Percentiles rank a stretch among this genome's conserved stretches.
Evolutionary conservation across 2,888 invertebrate genomes (phyloP).

Genomic region (Lymantria dispar): DNA sequence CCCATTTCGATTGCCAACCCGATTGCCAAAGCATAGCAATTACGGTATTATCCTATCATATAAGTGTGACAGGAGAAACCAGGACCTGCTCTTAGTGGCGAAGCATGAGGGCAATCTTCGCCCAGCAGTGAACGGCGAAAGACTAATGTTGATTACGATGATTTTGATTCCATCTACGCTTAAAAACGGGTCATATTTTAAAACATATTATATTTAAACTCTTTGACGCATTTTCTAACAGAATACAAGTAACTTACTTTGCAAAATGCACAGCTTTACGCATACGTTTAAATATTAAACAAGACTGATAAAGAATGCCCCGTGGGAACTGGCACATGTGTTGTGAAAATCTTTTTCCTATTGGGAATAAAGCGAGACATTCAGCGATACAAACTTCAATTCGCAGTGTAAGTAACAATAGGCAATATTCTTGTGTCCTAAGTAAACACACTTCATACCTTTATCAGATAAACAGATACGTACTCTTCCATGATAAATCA

Average conservation of each 20-base stretch:
- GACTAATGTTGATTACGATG: too few species aligned
- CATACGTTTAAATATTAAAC: conserved; percentile 33
- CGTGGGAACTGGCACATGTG: conserved; percentile 26
- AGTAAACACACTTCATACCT: conserved; percentile 27
- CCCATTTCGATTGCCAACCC: too few species aligned
- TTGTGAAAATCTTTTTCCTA: conserved; percentile 25
- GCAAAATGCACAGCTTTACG: conserved; percentile 33
- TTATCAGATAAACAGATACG: neutral
- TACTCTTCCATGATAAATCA: too few species aligned
- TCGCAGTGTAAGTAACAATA: conserved; percentile 8
- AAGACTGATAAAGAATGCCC: conserved; percentile 22
- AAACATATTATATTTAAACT: too few species aligned
- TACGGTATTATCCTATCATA: too few species aligned
- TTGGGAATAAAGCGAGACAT: conserved; percentile 18
- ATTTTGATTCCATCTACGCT: too few species aligned
- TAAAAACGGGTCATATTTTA: too few species aligned
- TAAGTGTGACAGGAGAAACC: too few species aligned
- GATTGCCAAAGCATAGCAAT: too few species aligned
- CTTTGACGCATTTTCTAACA: neutral
- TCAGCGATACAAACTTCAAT: neutral
- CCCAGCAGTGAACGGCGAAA: too few species aligned
- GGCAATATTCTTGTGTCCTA: conserved; percentile 24
- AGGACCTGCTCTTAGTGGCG: too few species aligned
- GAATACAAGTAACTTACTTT: conserved; percentile 17
- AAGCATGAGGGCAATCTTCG: too few species aligned